A percentile compares a stretch with the other conserved stretches of the same genome.
These are phyloP conservation scores for Trididemnum miniatum DNA, from an alignment of 23 tunicate genomes.

Conservation along the genomic window DNA sequence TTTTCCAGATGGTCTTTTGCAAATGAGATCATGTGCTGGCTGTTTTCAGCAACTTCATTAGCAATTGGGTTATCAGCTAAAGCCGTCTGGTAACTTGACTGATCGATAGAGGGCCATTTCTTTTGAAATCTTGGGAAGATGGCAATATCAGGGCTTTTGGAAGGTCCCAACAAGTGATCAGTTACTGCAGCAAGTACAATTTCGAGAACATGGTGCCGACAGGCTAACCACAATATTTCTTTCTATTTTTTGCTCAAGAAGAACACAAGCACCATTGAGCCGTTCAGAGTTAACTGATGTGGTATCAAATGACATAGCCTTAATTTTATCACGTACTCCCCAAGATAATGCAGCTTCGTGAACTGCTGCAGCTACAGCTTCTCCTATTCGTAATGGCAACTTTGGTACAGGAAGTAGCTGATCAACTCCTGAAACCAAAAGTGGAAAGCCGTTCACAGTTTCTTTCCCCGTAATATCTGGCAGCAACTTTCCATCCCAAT, in stretches of 20 bases:
- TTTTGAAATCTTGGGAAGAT: constrained; percentile 10
- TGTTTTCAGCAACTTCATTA: not conserved
- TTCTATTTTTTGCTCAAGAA: constrained; percentile 8
- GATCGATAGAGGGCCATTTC: not conserved
- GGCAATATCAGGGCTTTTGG: constrained; percentile 2
- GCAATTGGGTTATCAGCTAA: not conserved
- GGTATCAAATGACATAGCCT: constrained; percentile 17
- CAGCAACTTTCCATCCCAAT: constrained; percentile 17
- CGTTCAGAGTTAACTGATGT: not conserved
- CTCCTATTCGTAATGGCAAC: not conserved
- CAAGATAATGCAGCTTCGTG: constrained; percentile 6
- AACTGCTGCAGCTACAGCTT: constrained; percentile 11
- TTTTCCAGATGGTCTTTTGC: not conserved
- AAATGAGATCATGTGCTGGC: not conserved
- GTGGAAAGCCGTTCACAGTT: not conserved
- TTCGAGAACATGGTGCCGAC: constrained; percentile 16
- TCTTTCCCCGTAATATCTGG: constrained; percentile 1
- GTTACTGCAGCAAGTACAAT: not conserved
- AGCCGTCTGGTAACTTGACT: not conserved
- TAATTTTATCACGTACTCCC: not conserved
- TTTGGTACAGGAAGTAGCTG: constrained; percentile 10
- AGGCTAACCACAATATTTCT: constrained; percentile 3
- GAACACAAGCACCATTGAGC: constrained; percentile 1
- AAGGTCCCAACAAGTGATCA: constrained; percentile 8
- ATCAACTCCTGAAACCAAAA: constrained; percentile 17